Evolutionary conservation across 2,888 invertebrate genomes (phyloP).

Genomic region (Calephelis perditalis): DNA sequence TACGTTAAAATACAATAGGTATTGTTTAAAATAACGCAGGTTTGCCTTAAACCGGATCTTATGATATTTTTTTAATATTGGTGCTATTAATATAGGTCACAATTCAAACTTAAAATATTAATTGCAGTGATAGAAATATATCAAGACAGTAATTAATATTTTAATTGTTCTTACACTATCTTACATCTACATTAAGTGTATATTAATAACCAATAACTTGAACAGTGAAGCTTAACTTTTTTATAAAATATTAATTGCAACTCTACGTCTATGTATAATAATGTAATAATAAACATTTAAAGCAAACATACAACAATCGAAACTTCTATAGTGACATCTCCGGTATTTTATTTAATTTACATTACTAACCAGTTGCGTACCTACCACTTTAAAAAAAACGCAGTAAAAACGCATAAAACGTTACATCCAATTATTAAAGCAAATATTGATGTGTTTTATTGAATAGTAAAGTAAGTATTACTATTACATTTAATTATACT

Average conservation of each 20-base stretch:
- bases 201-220: constrained; percentile 4
- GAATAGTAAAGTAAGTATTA: too few relatives aligned
- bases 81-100: constrained; percentile 32
- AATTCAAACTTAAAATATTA: constrained; percentile 23
- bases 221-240: constrained; percentile 8
- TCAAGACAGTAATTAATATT: constrained; percentile 8
- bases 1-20: too few relatives aligned
- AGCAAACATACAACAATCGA: constrained; percentile 35
- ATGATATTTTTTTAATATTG: constrained; percentile 27
- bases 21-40: background rate
- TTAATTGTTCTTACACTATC: background rate
- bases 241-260: background rate
- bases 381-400: too few relatives aligned
- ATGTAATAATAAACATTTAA: constrained; percentile 36
- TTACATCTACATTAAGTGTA: background rate
- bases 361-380: too few relatives aligned
- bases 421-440: too few relatives aligned
- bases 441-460: too few relatives aligned
- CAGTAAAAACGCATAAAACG: too few relatives aligned
- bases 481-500: too few relatives aligned
- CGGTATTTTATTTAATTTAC: too few relatives aligned
- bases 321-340: constrained; percentile 4
- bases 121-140: constrained; percentile 19
- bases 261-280: constrained; percentile 1
- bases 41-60: background rate